A percentile compares a stretch with the other conserved stretches of the same genome.
Evolutionary conservation across 2,888 invertebrate genomes (phyloP).

Genomic region (Acanthosepion esculentum): DNA sequence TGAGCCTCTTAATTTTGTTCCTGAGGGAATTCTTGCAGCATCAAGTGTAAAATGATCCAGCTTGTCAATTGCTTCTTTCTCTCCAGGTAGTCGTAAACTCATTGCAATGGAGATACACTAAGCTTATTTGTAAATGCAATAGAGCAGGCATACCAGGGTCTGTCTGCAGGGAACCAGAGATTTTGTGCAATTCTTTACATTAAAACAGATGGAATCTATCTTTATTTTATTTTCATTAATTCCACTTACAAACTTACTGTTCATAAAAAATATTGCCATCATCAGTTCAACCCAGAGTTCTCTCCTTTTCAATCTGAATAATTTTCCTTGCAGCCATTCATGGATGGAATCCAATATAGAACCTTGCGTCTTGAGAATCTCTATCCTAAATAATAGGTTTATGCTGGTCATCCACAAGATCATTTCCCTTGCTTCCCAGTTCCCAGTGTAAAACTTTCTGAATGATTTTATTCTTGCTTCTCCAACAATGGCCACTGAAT

Average conservation of each 20-base stretch:
- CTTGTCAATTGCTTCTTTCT: too few relatives aligned
- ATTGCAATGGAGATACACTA: background rate
- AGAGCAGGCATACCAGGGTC: background rate
- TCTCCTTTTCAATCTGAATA: background rate
- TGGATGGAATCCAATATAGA: background rate
- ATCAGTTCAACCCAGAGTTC: background rate
- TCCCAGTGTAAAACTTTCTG: too few relatives aligned
- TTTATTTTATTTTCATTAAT: background rate
- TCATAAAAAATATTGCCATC: background rate
- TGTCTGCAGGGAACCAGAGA: too few relatives aligned
- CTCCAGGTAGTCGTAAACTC: background rate
- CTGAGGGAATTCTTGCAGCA: too few relatives aligned
- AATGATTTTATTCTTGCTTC: too few relatives aligned
- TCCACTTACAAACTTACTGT: background rate
- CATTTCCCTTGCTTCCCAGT: too few relatives aligned
- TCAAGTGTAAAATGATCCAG: too few relatives aligned
- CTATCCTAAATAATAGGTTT: background rate
- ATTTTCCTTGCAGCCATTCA: background rate
- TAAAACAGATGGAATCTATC: constrained; percentile 6
- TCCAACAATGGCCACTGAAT: too few relatives aligned
- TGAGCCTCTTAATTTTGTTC: too few relatives aligned
- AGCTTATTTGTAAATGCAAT: background rate
- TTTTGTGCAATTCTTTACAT: background rate
- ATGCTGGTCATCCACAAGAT: background rate
- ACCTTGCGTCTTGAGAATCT: too few relatives aligned